Evolutionary conservation across 2,113 vertebrate species (phyloP).

Genomic region (Smithornis capensis): DNA sequence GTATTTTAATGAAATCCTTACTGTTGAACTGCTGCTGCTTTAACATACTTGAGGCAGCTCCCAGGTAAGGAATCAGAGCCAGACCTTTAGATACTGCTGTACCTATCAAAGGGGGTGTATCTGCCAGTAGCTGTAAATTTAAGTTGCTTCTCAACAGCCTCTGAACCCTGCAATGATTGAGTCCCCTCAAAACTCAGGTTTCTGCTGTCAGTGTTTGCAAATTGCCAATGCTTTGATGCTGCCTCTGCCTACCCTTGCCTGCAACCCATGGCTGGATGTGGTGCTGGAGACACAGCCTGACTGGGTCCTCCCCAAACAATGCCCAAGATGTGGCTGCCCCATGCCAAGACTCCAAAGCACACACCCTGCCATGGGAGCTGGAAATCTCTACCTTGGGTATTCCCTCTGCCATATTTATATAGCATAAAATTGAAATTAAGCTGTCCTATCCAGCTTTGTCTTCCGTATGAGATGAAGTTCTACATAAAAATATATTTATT

Average conservation of each 20-base stretch:
- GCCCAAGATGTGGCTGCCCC: fast-evolving
- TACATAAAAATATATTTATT: not conserved
- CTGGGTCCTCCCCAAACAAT: not conserved
- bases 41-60: not conserved
- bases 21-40: not conserved
- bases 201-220: not conserved
- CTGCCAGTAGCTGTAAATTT: not conserved
- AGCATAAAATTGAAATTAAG: not conserved
- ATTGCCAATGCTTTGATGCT: not conserved
- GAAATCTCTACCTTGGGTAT: not conserved
- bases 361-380: not conserved
- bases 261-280: fast-evolving
- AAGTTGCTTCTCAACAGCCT: not conserved
- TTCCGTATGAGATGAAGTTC: not conserved
- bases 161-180: not conserved
- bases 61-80: not conserved
- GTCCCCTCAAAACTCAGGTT: not conserved
- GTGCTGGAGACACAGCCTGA: not conserved
- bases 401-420: not conserved
- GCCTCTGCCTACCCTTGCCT: not conserved
- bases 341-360: not conserved
- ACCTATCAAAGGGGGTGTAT: not conserved
- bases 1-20: not conserved
- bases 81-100: not conserved
- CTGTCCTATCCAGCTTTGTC: not conserved